Percentiles rank a stretch among this genome's conserved stretches.
Evolutionary conservation across 1,140 invertebrate species (phyloP).

Genomic region (Drosophila lacteicornis): DNA sequence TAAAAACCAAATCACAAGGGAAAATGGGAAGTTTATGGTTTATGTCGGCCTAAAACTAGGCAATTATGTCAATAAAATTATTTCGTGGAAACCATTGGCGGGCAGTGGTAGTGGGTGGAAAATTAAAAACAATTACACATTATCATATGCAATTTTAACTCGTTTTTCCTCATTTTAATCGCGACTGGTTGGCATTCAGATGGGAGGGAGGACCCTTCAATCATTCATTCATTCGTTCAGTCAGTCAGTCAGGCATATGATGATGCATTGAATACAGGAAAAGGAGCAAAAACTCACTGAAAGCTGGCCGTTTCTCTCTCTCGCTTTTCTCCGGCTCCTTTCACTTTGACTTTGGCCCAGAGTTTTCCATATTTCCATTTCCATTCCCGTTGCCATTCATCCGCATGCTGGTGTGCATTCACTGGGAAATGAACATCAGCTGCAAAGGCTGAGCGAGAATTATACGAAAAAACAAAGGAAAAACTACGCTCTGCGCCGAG

Average conservation of each 20-base stretch:
- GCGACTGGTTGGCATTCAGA: slow-evolving; percentile 3
- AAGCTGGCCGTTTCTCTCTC: slow-evolving; percentile 26
- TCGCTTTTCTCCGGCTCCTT: slow-evolving; percentile 20
- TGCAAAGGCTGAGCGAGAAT: slow-evolving; percentile 48
- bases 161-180: background rate
- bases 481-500: slow-evolving; percentile 43
- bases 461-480: slow-evolving; percentile 28
- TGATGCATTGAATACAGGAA: slow-evolving; percentile 39
- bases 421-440: slow-evolving; percentile 68
- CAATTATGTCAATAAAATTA: slow-evolving; percentile 27
- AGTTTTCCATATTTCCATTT: slow-evolving; percentile 39
- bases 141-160: slow-evolving; percentile 48
- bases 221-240: slow-evolving; percentile 27
- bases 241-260: slow-evolving; percentile 54
- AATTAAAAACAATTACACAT: slow-evolving; percentile 35
- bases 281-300: slow-evolving; percentile 49
- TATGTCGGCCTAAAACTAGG: slow-evolving; percentile 8
- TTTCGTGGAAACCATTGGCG: slow-evolving; percentile 25
- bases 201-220: slow-evolving; percentile 10
- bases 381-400: slow-evolving; percentile 32
- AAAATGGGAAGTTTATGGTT: slow-evolving; percentile 7
- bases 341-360: slow-evolving; percentile 57
- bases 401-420: slow-evolving; percentile 61
- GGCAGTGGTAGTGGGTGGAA: too few species aligned
- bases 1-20: slow-evolving; percentile 9